Conservation (phyloP, 92 coral and sea anemone species). For the Siderastrea siderea region DNA sequence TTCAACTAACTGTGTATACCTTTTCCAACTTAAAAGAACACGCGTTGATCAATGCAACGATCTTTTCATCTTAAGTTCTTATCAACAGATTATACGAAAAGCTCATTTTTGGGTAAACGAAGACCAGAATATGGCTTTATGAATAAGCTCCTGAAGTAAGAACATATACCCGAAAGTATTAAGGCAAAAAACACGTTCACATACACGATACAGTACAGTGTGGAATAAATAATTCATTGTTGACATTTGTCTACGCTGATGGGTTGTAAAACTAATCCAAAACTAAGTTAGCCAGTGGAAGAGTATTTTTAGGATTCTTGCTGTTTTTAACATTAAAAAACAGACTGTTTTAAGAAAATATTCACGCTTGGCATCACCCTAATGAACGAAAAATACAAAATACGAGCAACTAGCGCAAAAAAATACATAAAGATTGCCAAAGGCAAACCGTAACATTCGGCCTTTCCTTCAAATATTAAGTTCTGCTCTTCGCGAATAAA, state of each 20-base stretch:
- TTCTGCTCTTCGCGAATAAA: neutral
- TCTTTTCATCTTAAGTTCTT: constrained; percentile 18
- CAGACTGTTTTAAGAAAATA: neutral
- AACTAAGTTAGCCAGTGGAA: constrained; percentile 32
- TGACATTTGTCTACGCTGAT: constrained; percentile 62
- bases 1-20: constrained; percentile 4
- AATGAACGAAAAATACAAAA: neutral
- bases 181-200: constrained; percentile 12
- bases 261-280: constrained; percentile 60
- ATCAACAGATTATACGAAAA: constrained; percentile 10
- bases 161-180: neutral
- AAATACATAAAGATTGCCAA: neutral
- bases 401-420: constrained; percentile 14
- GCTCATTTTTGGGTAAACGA: neutral
- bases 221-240: constrained; percentile 72
- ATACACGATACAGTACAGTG: constrained; percentile 62
- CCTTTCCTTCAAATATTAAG: neutral
- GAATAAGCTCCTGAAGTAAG: constrained; percentile 10
- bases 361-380: neutral
- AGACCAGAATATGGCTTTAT: neutral
- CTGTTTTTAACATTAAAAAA: neutral
- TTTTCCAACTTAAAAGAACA: neutral
- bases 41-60: neutral
- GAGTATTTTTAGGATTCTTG: constrained; percentile 23
- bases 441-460: constrained; percentile 3